Evolutionary conservation across 92 coral and sea anemone species (phyloP), one percentile per base, ranked within the genome.

Genomic region (Micromussa lordhowensis): DNA sequence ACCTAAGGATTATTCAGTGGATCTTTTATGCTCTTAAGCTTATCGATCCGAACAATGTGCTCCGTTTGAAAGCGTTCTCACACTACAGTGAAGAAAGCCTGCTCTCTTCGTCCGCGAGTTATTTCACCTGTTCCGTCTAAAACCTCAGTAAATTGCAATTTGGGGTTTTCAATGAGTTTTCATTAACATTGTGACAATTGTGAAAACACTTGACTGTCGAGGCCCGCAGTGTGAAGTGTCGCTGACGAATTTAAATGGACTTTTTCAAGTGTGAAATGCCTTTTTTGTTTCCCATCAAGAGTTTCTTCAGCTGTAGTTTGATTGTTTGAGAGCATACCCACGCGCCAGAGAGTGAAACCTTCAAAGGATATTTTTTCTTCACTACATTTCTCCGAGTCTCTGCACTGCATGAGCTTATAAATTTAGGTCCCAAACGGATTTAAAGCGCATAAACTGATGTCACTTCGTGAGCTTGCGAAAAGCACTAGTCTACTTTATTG

Each of bases 211-310:
- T 78, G 53, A 83, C 51, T 83, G 75, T 32, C 64, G 54, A 83
- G 35, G 61, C 68, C 87, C 69, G 26, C 21, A 35, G 79, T 83
- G 79, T 53, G 9, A 80, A 83, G 78, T 54, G 79, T 72, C 55
- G 26, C 26, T 53, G 66, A 53, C 31, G 68, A 73, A 53, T 30
- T 57, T 32, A 26, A 57, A 49, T 71, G 79, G 54, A 10, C 51
- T 71, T 54, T 49, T 70, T 49, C 53, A 83, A 69, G 80, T 72
- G 87, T 49, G 78, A 83, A 83, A 83, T 71, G 69, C 87, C 54
- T 83, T 30, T 64, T 29, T 30, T 57, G 22, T 34, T 71, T 28
- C 49, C 49, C 30, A 26, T 28, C 7, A 30, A 19, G 32, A 83
- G 61, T 82, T 82, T 64, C 31, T 82, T 81, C 85, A 81, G 85